A percentile compares a stretch with the other conserved stretches of the same genome.
phyloP scores from a whole-genome alignment of 2,888 invertebrate genomes.

The Macaria liturata region DNA sequence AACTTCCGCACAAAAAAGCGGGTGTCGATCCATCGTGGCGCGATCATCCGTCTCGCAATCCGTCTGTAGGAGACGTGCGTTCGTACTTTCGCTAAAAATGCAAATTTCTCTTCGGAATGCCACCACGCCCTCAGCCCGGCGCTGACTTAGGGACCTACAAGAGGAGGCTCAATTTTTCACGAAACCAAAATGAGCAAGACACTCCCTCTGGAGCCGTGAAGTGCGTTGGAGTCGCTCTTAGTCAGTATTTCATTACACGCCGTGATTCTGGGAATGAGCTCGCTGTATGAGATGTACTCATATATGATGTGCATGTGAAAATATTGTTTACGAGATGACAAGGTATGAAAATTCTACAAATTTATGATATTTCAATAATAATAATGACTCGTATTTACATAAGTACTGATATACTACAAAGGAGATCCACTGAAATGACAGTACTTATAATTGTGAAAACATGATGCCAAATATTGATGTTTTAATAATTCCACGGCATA shows the following conservation, averaged over 20 bases:
- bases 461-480: no score
- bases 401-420: no score
- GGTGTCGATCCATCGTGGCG: slow-evolving; percentile 52
- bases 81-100: slow-evolving; percentile 79
- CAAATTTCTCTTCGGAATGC: slow-evolving; percentile 73
- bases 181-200: slow-evolving; percentile 72
- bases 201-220: slow-evolving; percentile 65
- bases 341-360: neutral
- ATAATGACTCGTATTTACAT: no score
- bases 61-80: slow-evolving; percentile 74
- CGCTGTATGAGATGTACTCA: slow-evolving; percentile 34
- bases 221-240: slow-evolving; percentile 48
- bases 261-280: slow-evolving; percentile 48
- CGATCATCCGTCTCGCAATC: slow-evolving; percentile 75
- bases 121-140: slow-evolving; percentile 68
- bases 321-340: slow-evolving; percentile 11
- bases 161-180: slow-evolving; percentile 74
- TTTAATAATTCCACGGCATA: no score
- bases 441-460: no score
- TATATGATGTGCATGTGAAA: slow-evolving; percentile 15
- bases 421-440: no score
- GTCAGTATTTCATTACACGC: slow-evolving; percentile 59
- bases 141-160: slow-evolving; percentile 58
- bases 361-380: no score
- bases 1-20: slow-evolving; percentile 27